Base-by-base conservation (phyloP, 1,140 invertebrate species). In the Aphaenogaster ashmeadi region DNA sequence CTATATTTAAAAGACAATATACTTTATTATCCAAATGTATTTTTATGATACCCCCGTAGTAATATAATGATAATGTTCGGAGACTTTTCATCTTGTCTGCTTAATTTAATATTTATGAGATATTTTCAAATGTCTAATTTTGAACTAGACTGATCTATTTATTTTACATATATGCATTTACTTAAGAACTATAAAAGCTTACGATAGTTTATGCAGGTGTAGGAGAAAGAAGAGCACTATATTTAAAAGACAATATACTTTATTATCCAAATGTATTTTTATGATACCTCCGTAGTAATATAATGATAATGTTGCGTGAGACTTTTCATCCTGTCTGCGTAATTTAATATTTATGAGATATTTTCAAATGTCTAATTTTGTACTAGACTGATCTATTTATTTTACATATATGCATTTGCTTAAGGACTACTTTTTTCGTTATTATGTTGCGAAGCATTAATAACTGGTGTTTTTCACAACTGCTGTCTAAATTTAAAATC, bases 1-100 rank as follows among this genome's bases (percentile, higher is more conserved):
- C 62, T 62, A 75, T 50, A 84, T 75, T 79, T 50, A 47, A 62
- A 66, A 18, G 27, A 21, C 15, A 21, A 50, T 47, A 33, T 38
- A 36, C 56, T 33, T 69, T 69, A 56, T 81, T 33, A 50, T 18
- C 13, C 2, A 38, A 69, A 81, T 78, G 5, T 62, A 44, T 56
- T 27, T 80, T 41, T 33, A n/a, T 38, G 15, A 44, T 47, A 38
- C 18, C 8, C 21, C 4, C 3, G 4, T 41, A 50, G 3, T 38
- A 21, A 27, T 15, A 44, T 80, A 54, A 54, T 67, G 15, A 56
- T 81, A 38, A 27, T 3, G 9, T 58, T n/a, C 2, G 11, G 33
- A 41, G 1, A 33, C 41, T 18, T 18, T 7, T 47, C 11, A 41
- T n/a, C 9, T 56, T 13, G 13, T 52, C 33, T 18, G n/a, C n/a